These are phyloP conservation scores for Lagria hirta DNA, from an alignment of 2,888 invertebrate species.

Conservation along the genomic window DNA sequence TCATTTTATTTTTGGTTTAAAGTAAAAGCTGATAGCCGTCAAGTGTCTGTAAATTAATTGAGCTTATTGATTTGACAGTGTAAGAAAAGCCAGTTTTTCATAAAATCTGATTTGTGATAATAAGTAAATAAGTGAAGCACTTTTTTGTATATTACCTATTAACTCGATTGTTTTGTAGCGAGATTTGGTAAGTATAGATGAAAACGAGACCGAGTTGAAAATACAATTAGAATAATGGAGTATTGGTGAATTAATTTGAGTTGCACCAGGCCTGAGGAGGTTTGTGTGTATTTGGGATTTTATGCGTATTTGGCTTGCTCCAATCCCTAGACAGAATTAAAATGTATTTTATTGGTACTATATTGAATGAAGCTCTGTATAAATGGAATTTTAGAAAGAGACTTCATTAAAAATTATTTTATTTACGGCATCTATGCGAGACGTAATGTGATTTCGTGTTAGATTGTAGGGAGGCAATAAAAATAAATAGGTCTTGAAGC, in stretches of 20 bases:
- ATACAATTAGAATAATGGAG: constrained; percentile 17
- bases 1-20: too few species aligned
- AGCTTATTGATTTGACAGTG: too few species aligned
- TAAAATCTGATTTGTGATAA: too few species aligned
- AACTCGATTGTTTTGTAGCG: constrained; percentile 8
- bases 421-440: constrained; percentile 15
- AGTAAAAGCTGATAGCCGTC: too few species aligned
- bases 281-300: constrained; percentile 17
- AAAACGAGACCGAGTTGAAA: constrained; percentile 9
- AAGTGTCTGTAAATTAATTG: too few species aligned
- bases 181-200: background rate
- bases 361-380: constrained; percentile 13
- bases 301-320: constrained; percentile 16
- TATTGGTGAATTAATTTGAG: constrained; percentile 18
- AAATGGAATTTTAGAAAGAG: constrained; percentile 9
- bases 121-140: constrained; percentile 8
- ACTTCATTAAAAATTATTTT: constrained; percentile 23
- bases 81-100: too few species aligned
- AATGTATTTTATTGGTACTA: constrained; percentile 18
- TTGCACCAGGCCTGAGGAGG: constrained; percentile 13
- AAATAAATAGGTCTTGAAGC: constrained; percentile 36
- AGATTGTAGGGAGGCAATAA: constrained; percentile 33
- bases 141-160: constrained; percentile 9
- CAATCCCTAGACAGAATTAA: constrained; percentile 16
- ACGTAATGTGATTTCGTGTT: constrained; percentile 22